Conservation (phyloP, 2,113 vertebrate species). For the Paradoxurus hermaphroditus region DNA sequence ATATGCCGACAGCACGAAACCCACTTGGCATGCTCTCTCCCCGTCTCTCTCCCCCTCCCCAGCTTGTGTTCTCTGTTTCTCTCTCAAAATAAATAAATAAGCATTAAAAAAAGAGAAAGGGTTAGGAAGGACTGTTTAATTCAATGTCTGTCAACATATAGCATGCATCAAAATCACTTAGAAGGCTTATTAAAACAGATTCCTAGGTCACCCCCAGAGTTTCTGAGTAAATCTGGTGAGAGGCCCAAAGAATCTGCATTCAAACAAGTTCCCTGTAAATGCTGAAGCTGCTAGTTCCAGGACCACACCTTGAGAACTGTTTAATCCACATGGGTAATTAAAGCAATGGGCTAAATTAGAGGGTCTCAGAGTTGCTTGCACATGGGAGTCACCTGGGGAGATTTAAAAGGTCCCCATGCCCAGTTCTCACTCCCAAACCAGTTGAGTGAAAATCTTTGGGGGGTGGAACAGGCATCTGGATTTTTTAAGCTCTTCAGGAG, state of each 20-base stretch:
- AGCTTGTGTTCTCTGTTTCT: too few relatives aligned
- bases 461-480: background rate
- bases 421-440: background rate
- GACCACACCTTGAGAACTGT: background rate
- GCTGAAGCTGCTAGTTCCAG: background rate
- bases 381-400: background rate
- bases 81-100: too few relatives aligned
- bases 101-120: background rate
- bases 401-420: background rate
- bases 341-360: background rate
- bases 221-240: background rate
- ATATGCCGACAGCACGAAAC: too few relatives aligned
- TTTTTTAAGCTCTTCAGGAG: background rate
- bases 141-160: background rate
- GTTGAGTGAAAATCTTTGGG: background rate
- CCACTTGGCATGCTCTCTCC: too few relatives aligned
- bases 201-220: background rate
- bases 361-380: background rate
- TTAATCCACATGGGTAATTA: background rate
- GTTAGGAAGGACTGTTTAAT: background rate
- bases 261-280: background rate
- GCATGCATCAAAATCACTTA: background rate
- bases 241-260: background rate
- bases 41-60: too few relatives aligned
- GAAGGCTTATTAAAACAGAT: background rate